Percentiles rank a stretch among this genome's conserved stretches.
phyloP scores from a whole-genome alignment of 92 coral and sea anemone species.

The Porites cylindrica region DNA sequence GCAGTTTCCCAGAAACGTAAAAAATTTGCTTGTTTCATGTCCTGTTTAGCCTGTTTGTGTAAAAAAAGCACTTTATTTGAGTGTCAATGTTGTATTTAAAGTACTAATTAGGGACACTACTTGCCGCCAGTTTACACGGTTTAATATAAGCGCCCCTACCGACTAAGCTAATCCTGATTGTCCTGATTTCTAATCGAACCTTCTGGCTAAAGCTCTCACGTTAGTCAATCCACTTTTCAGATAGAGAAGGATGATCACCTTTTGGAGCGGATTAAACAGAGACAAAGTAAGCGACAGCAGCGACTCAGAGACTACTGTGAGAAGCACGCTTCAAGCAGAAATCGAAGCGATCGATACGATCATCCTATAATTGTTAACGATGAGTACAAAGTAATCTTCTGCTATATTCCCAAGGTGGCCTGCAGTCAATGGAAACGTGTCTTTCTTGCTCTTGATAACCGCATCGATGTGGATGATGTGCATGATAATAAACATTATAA shows the following conservation, averaged over 20 bases:
- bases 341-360: background rate
- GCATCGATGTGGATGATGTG: background rate
- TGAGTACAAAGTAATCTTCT: conserved; percentile 29
- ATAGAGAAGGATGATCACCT: background rate
- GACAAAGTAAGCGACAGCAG: background rate
- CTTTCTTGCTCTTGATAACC: conserved; percentile 23
- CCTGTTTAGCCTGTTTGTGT: too few relatives aligned
- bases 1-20: too few relatives aligned
- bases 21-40: too few relatives aligned
- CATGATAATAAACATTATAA: background rate
- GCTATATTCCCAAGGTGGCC: conserved; percentile 41
- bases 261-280: background rate
- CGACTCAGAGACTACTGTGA: background rate
- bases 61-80: too few relatives aligned
- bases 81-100: too few relatives aligned
- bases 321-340: background rate
- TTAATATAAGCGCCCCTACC: too few relatives aligned
- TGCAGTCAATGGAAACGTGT: conserved; percentile 21
- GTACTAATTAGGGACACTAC: too few relatives aligned
- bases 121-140: too few relatives aligned
- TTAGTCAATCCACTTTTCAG: background rate
- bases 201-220: background rate
- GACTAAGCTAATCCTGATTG: too few relatives aligned
- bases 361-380: conserved; percentile 15
- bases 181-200: background rate